Conservation (phyloP, 2,888 invertebrate species). For the Apodemia mormo region DNA sequence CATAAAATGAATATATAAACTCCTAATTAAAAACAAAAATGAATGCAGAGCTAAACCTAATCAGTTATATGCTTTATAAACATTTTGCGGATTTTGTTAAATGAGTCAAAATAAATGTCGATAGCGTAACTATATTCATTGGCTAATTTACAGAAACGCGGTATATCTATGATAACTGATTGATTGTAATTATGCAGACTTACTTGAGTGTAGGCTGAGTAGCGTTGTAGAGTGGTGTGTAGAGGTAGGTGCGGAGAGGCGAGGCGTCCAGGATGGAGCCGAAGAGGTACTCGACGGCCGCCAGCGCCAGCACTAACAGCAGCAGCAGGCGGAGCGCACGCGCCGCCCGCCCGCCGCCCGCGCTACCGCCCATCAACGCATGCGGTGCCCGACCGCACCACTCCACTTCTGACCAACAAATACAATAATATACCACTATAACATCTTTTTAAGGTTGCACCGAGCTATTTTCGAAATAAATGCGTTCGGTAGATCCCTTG, state of each 20-base stretch:
- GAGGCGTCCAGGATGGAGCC: constrained; percentile 84
- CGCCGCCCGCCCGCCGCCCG: constrained; percentile 74
- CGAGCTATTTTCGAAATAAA: no score
- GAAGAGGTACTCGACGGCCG: constrained; percentile 86
- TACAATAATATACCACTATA: background rate
- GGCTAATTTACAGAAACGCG: no score
- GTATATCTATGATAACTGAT: no score
- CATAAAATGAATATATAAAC: no score
- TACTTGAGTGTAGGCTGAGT: constrained; percentile 64
- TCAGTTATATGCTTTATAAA: no score
- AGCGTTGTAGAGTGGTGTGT: constrained; percentile 73
- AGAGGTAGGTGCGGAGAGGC: constrained; percentile 68
- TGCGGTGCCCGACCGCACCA: constrained; percentile 45
- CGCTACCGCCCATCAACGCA: constrained; percentile 69
- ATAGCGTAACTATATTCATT: no score
- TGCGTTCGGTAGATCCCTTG: no score
- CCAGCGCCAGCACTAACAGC: constrained; percentile 83
- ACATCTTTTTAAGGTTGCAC: no score
- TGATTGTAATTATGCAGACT: constrained; percentile 13
- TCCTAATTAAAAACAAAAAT: no score
- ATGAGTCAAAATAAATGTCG: no score
- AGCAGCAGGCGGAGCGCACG: constrained; percentile 75
- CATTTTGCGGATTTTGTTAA: no score
- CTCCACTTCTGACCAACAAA: constrained; percentile 23
- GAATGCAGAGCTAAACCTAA: no score